These are phyloP conservation scores for Yasuhikotakia modesta DNA, from an alignment of 2,797 vertebrate species.

Conservation along the genomic window DNA sequence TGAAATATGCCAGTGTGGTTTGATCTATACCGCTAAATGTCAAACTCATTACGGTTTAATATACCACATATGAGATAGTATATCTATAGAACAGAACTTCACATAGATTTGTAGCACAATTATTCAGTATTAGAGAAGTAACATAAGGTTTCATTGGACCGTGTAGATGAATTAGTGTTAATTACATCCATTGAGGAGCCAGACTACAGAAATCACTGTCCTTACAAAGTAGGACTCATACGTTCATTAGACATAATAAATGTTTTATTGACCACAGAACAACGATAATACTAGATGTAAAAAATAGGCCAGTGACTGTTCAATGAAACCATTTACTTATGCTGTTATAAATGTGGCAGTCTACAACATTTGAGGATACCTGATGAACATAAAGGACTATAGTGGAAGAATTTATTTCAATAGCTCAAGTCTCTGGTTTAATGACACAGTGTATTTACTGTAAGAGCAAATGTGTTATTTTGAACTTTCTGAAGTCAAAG, in stretches of 20 bases:
- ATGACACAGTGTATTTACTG: background rate
- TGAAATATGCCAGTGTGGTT: slow-evolving; percentile 18
- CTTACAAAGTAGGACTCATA: slow-evolving; percentile 21
- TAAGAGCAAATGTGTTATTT: background rate
- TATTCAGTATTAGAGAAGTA: background rate
- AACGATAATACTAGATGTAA: background rate
- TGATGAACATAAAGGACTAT: too few relatives aligned
- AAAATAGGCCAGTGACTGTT: background rate
- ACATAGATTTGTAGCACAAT: slow-evolving; percentile 22
- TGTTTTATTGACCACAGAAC: slow-evolving; percentile 19
- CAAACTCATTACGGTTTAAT: slow-evolving; percentile 22
- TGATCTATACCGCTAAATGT: background rate
- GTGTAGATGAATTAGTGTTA: background rate
- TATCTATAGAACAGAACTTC: too few relatives aligned
- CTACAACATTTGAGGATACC: too few relatives aligned
- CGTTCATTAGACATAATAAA: slow-evolving; percentile 42
- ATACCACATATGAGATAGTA: slow-evolving; percentile 25
- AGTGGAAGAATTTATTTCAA: background rate
- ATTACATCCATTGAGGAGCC: slow-evolving; percentile 8
- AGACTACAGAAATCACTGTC: slow-evolving; percentile 30
- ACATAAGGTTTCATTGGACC: slow-evolving; percentile 8
- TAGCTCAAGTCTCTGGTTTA: background rate
- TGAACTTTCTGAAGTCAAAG: background rate
- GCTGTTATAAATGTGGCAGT: background rate
- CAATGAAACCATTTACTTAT: slow-evolving; percentile 4